These are phyloP conservation scores for Drosophila cognata DNA, from an alignment of 2,888 invertebrate genomes.

Conservation along the genomic window DNA sequence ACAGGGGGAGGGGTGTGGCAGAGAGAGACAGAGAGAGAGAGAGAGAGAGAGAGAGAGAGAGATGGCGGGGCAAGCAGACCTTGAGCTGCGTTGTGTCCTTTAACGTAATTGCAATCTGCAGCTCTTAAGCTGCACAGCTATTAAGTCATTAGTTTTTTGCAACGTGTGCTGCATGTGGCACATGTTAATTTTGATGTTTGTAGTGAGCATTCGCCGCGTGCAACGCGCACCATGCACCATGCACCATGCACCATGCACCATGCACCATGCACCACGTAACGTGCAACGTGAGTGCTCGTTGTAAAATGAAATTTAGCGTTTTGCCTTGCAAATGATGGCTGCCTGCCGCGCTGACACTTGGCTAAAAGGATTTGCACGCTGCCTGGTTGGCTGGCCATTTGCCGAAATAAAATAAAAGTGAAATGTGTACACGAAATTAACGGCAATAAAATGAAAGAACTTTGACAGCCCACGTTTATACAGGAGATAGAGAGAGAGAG, in stretches of 20 bases:
- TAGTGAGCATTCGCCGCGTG: constrained; percentile 50
- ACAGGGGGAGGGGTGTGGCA: not conserved
- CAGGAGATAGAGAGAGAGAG: not conserved
- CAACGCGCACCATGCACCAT: not conserved
- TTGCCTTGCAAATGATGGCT: constrained; percentile 78
- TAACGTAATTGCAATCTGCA: constrained; percentile 50
- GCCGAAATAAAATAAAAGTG: constrained; percentile 36
- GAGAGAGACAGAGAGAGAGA: too few relatives aligned
- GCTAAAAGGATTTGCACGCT: constrained; percentile 73
- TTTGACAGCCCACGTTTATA: constrained; percentile 48
- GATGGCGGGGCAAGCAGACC: constrained; percentile 6
- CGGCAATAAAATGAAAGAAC: constrained; percentile 68
- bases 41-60: not conserved
- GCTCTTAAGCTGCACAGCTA: constrained; percentile 62
- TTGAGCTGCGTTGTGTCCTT: constrained; percentile 18
- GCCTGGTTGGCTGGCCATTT: constrained; percentile 40
- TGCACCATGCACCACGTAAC: not conserved
- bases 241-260: not conserved
- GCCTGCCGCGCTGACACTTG: constrained; percentile 61
- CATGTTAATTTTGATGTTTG: constrained; percentile 49
- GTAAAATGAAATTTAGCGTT: constrained; percentile 77
- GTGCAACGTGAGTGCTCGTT: constrained; percentile 45
- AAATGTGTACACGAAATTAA: constrained; percentile 60
- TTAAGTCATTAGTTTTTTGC: constrained; percentile 81
- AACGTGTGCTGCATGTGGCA: constrained; percentile 66